These are phyloP conservation scores for Achatina immaculata DNA, from an alignment of 1,140 invertebrate genomes.

Conservation along the genomic window DNA sequence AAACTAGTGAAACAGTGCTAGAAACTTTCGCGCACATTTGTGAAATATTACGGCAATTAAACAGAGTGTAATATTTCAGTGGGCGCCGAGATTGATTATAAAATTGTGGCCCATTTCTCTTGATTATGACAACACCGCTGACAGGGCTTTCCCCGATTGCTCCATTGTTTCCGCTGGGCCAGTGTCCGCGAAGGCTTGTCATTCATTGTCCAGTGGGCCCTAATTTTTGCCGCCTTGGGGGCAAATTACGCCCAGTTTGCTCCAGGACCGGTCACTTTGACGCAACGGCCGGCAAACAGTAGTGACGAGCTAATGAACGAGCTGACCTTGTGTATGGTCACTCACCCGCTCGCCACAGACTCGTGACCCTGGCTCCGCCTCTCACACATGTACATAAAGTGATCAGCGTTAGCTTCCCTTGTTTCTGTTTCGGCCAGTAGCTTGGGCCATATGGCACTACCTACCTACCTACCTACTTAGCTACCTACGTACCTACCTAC, in stretches of 20 bases:
- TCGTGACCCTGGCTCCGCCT: slow-evolving; percentile 8
- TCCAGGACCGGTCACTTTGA: slow-evolving; percentile 18
- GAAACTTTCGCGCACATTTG: background rate
- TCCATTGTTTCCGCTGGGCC: slow-evolving; percentile 4
- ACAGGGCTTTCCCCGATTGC: slow-evolving; percentile 20
- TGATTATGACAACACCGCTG: slow-evolving; percentile 26
- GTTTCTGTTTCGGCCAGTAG: background rate
- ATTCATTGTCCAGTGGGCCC: background rate
- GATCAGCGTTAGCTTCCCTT: background rate
- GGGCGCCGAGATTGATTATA: slow-evolving; percentile 1
- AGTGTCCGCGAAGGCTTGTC: background rate
- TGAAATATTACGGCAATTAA: slow-evolving; percentile 7
- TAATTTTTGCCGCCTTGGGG: background rate
- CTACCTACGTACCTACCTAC: no score
- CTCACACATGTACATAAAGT: slow-evolving; percentile 28
- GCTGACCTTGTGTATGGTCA: slow-evolving; percentile 9
- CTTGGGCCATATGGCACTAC: background rate
- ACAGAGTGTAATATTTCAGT: background rate
- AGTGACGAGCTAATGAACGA: slow-evolving; percentile 32
- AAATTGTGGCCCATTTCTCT: slow-evolving; percentile 17
- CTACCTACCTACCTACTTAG: no score
- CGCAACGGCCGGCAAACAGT: slow-evolving; percentile 28
- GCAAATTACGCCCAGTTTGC: slow-evolving; percentile 27
- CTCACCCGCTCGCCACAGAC: background rate
- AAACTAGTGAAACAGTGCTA: no score